Evolutionary conservation across 2,888 invertebrate species (phyloP), one percentile per base, ranked within the genome.

Genomic region (Cephonodes hylas): DNA sequence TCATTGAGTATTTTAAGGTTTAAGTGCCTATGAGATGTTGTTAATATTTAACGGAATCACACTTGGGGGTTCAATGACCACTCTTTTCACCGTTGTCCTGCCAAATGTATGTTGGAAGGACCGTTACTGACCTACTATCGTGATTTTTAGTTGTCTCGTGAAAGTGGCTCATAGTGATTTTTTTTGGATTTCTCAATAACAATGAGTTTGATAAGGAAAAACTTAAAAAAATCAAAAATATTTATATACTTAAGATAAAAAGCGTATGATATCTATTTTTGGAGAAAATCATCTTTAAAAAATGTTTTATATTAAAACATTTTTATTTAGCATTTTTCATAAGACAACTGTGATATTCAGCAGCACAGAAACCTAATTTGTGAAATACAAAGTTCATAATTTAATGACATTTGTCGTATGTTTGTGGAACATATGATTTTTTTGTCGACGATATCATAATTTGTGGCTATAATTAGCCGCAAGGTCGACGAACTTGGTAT

Each of bases 101-200:
- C 25, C 18, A 3, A 44, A 59, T 27, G 44, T 59, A 13, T 25
- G 59, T 15, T 27, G 58, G 18, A 44, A 44, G 18, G 23, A 27
- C 59, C 59, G 59, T 59, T 59, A 59, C 27, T 25, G 59, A 27
- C 59, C 25, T 20, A 44, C 59, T 59, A 10, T 2, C 31, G 18
- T 10, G 31, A 31, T 13, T 46, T 53, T 18, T 53, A 10, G 27
- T 10, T 53, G 18, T 31, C 13, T 38, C 38, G n/a, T 13, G 45
- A 10, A 27, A 53, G 31, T 31, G 31, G n/a, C 5, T 25, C 0
- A 25, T 48, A 44, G 38, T n/a, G 13, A n/a, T 3, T 38, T 38
- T 38, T 34, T 8, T 13, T 13, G 10, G 34, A 34, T 13, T 34
- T 13, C 34, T 34, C 34, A n/a, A n/a, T n/a, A n/a, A n/a, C n/a